These are phyloP conservation scores for Molossus alvarezi DNA, from an alignment of 2,797 vertebrate genomes.

Conservation along the genomic window DNA sequence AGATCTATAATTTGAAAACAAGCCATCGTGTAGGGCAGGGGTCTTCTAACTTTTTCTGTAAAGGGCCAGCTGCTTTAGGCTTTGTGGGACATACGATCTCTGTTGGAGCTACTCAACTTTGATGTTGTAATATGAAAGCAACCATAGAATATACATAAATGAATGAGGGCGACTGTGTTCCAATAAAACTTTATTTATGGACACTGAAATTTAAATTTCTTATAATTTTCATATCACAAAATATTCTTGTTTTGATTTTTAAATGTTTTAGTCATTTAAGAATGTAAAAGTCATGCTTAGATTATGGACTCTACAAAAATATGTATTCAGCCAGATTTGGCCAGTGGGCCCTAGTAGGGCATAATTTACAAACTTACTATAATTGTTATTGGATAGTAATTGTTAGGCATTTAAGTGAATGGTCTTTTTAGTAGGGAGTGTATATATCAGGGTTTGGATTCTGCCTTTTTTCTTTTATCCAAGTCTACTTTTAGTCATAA, in stretches of 20 bases:
- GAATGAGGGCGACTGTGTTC: constrained; percentile 8
- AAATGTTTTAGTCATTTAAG: not conserved
- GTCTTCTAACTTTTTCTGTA: constrained; percentile 19
- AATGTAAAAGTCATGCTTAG: not conserved
- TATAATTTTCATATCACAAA: constrained; percentile 28
- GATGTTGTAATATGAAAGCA: constrained; percentile 2
- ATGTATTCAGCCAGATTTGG: not conserved
- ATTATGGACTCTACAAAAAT: not conserved
- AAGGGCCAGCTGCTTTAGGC: constrained; percentile 8
- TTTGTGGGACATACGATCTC: not conserved
- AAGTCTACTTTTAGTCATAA: constrained; percentile 26
- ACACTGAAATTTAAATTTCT: constrained; percentile 48
- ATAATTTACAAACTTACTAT: not conserved
- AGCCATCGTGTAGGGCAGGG: not conserved
- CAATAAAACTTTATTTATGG: constrained; percentile 29
- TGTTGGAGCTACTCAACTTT: not conserved
- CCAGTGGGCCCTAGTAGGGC: not conserved
- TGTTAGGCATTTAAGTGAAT: constrained; percentile 42
- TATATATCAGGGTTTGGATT: constrained; percentile 52
- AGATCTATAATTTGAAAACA: constrained; percentile 28
- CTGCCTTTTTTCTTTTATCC: constrained; percentile 26
- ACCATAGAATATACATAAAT: not conserved
- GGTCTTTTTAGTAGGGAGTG: constrained; percentile 30
- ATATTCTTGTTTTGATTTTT: constrained; percentile 48
- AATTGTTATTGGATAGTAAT: constrained; percentile 20